These are phyloP conservation scores for Aythya baeri DNA, from an alignment of 2,113 vertebrate species.

Conservation along the genomic window DNA sequence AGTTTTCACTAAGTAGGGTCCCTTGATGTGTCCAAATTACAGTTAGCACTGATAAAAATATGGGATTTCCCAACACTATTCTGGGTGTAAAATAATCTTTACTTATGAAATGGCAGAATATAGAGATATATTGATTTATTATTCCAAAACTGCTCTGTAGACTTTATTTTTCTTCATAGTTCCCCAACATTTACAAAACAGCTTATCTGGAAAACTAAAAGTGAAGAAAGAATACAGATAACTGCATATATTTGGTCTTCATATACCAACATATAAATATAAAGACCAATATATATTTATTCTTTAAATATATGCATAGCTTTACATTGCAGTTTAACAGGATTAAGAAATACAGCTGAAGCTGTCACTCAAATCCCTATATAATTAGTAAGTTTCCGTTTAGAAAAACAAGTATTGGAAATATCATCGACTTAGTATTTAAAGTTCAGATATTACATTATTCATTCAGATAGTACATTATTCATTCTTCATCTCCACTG, in stretches of 20 bases:
- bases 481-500: background rate
- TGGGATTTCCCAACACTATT: background rate
- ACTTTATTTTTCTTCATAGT: background rate
- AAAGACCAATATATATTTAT: background rate
- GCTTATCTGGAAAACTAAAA: background rate
- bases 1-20: background rate
- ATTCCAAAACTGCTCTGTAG: background rate
- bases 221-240: background rate
- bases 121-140: background rate
- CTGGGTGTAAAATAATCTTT: background rate
- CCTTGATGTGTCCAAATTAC: background rate
- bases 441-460: background rate
- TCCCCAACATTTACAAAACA: background rate
- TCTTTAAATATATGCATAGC: background rate
- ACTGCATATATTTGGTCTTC: background rate
- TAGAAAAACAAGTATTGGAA: background rate
- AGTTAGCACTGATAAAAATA: background rate
- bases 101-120: background rate
- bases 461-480: background rate
- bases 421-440: background rate
- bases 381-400: background rate
- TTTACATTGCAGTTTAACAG: background rate
- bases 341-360: background rate
- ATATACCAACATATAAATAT: background rate
- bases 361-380: background rate